These are phyloP conservation scores for Drosophila teissieri DNA, from an alignment of 1,140 invertebrate genomes.

Conservation along the genomic window DNA sequence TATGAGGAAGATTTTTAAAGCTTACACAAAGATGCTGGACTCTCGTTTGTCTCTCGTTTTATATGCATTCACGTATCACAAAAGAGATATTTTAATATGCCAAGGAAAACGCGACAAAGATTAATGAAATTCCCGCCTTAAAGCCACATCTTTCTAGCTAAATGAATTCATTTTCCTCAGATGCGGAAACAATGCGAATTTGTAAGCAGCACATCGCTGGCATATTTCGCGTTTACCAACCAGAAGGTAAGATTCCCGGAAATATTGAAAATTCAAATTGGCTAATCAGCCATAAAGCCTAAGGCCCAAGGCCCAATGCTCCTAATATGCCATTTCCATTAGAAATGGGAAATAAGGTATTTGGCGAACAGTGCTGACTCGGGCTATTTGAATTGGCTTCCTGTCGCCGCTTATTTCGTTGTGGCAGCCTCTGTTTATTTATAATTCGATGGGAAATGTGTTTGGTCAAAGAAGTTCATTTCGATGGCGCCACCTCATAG, in stretches of 20 bases:
- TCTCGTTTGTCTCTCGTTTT: constrained; percentile 13
- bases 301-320: constrained; percentile 3
- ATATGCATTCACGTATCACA: constrained; percentile 48
- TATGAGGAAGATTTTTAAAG: constrained; percentile 62
- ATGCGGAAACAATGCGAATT: constrained; percentile 16
- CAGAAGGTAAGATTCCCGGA: constrained; percentile 28
- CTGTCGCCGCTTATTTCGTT: constrained; percentile 17
- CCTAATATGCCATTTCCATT: constrained; percentile 42
- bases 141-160: constrained; percentile 20
- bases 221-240: neutral
- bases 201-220: neutral
- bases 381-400: constrained; percentile 37
- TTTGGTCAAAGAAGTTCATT: constrained; percentile 43
- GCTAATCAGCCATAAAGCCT: constrained; percentile 33
- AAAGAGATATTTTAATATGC: constrained; percentile 57
- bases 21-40: constrained; percentile 62
- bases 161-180: constrained; percentile 10
- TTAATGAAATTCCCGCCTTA: constrained; percentile 70
- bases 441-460: constrained; percentile 54
- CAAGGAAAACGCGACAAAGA: constrained; percentile 53
- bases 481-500: constrained; percentile 29
- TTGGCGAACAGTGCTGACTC: constrained; percentile 20
- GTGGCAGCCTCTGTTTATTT: constrained; percentile 43
- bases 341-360: constrained; percentile 28
- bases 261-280: constrained; percentile 61